Percentiles rank a stretch among this genome's conserved stretches.
These are phyloP conservation scores for Siniperca obscura DNA, from an alignment of 2,797 vertebrate genomes.

Conservation along the genomic window DNA sequence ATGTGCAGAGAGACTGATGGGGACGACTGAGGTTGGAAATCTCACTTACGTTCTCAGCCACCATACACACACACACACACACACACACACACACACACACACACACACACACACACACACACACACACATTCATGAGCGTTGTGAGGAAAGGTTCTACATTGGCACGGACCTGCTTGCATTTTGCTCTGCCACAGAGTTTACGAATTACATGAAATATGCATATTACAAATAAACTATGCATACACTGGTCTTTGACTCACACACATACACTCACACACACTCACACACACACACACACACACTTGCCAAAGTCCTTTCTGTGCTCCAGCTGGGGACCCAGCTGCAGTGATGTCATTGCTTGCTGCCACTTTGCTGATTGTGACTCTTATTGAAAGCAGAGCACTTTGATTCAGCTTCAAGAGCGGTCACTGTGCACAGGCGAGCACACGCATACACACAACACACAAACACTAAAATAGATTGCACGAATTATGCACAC, in stretches of 20 bases:
- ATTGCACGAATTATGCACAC: constrained; percentile 62
- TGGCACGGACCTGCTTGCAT: constrained; percentile 63
- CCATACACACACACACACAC: constrained; percentile 53
- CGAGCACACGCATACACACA: constrained; percentile 43
- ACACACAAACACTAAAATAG: constrained; percentile 63
- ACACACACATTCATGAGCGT: constrained; percentile 13
- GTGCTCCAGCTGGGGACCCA: constrained; percentile 87
- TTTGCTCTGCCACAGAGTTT: constrained; percentile 59
- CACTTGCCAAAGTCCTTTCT: constrained; percentile 79
- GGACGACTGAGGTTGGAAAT: constrained; percentile 83
- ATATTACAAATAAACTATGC: constrained; percentile 79
- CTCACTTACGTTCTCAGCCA: constrained; percentile 74
- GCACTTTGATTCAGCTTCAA: constrained; percentile 86
- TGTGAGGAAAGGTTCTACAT: constrained; percentile 44
- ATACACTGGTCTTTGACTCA: constrained; percentile 61
- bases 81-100: background rate
- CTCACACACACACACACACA: constrained; percentile 41
- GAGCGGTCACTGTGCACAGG: constrained; percentile 71
- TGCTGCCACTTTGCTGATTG: constrained; percentile 93
- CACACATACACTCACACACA: constrained; percentile 58
- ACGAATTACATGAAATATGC: constrained; percentile 75
- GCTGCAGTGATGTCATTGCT: constrained; percentile 94
- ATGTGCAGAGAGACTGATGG: constrained; percentile 76
- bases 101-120: constrained; percentile 44
- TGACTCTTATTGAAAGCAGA: constrained; percentile 94